Percentiles rank a stretch among this genome's conserved stretches.
Conservation (phyloP, 2,888 invertebrate genomes). For the Brachyopa scutellaris region DNA sequence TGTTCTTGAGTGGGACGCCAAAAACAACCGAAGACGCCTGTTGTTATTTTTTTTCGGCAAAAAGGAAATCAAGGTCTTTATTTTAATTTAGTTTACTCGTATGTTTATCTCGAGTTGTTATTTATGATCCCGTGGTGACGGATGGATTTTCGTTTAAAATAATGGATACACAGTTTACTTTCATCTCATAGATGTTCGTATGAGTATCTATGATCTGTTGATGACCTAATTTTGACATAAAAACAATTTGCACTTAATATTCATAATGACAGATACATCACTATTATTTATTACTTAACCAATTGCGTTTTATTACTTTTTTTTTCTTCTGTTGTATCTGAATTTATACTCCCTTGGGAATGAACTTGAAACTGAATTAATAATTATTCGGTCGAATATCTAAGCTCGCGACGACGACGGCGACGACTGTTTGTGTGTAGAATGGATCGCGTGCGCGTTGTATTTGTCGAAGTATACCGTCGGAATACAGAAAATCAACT, state of each 20-base stretch:
- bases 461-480: conserved; percentile 33
- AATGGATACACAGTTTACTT: too few relatives aligned
- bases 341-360: conserved; percentile 43
- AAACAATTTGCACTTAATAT: conserved; percentile 42
- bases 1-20: conserved; percentile 21
- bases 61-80: conserved; percentile 67
- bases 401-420: conserved; percentile 3
- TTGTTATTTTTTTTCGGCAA: conserved; percentile 19
- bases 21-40: conserved; percentile 10
- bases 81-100: conserved; percentile 40
- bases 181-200: background rate
- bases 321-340: background rate
- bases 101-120: conserved; percentile 16
- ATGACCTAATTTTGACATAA: conserved; percentile 53
- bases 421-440: background rate
- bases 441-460: conserved; percentile 26
- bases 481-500: conserved; percentile 59
- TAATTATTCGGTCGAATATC: conserved; percentile 24
- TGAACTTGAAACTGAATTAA: conserved; percentile 64
- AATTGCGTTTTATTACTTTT: conserved; percentile 43
- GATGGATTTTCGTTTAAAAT: too few relatives aligned
- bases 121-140: background rate
- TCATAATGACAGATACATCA: background rate
- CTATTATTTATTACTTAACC: conserved; percentile 19
- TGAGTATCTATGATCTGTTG: conserved; percentile 19